A percentile compares a stretch with the other conserved stretches of the same genome.
phyloP scores from a whole-genome alignment of 2,113 vertebrate genomes.

The Dunckerocampus dactyliophorus region DNA sequence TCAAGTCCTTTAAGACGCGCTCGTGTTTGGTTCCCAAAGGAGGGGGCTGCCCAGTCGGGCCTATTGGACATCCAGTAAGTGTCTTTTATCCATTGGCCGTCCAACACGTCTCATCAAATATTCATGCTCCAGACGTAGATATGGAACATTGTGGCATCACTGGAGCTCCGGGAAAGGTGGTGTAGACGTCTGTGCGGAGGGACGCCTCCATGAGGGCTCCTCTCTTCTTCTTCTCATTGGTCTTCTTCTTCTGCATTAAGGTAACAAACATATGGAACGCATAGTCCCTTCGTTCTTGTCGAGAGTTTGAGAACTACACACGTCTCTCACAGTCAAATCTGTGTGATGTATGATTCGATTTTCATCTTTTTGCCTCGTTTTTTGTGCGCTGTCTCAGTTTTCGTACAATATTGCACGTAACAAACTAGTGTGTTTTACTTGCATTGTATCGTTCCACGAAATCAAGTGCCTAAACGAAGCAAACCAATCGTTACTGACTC shows the following conservation, averaged over 20 bases:
- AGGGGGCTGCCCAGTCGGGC: conserved; percentile 61
- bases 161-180: conserved; percentile 25
- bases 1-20: conserved; percentile 5
- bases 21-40: conserved; percentile 51
- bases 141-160: conserved; percentile 44
- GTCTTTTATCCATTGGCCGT: conserved; percentile 70
- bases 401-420: too few species aligned
- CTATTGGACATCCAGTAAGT: conserved; percentile 69
- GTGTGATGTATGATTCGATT: too few species aligned
- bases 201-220: conserved; percentile 11
- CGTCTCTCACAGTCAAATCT: too few species aligned
- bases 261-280: too few species aligned
- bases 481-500: too few species aligned
- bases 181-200: conserved; percentile 35
- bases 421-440: too few species aligned
- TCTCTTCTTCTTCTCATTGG: background rate
- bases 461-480: too few species aligned
- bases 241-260: background rate
- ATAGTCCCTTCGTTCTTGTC: too few species aligned
- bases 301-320: too few species aligned
- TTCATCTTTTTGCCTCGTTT: too few species aligned
- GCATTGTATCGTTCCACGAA: too few species aligned
- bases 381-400: too few species aligned
- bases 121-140: conserved; percentile 73
- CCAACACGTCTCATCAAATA: conserved; percentile 78